Conservation (phyloP, 1,140 invertebrate genomes). For the Papilio machaon region DNA sequence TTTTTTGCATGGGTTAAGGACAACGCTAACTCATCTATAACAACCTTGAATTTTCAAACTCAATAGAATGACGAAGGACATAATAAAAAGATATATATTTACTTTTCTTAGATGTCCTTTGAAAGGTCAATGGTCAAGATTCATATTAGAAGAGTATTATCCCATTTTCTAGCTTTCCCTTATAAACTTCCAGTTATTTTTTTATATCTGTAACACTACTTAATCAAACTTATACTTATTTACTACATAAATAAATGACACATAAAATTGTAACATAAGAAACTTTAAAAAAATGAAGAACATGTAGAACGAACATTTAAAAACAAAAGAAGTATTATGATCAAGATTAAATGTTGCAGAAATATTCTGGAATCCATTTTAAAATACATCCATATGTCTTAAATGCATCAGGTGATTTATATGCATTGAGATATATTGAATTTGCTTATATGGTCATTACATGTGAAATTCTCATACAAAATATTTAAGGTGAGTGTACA, state of each 20-base stretch:
- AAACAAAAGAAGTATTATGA: not conserved
- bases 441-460: slow-evolving; percentile 17
- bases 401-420: slow-evolving; percentile 3
- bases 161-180: too few relatives aligned
- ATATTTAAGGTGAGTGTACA: slow-evolving; percentile 19
- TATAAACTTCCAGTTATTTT: too few relatives aligned
- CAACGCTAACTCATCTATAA: not conserved
- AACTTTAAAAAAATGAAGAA: not conserved
- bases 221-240: too few relatives aligned
- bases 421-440: slow-evolving; percentile 12
- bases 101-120: too few relatives aligned
- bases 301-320: not conserved
- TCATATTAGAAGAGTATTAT: too few relatives aligned
- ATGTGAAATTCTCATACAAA: slow-evolving; percentile 4
- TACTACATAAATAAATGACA: too few relatives aligned
- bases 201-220: too few relatives aligned
- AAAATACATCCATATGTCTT: not conserved
- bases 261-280: too few relatives aligned
- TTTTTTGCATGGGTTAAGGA: not conserved
- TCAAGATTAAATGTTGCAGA: not conserved
- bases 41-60: too few relatives aligned
- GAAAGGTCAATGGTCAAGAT: too few relatives aligned
- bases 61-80: too few relatives aligned
- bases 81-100: too few relatives aligned
- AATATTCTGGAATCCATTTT: not conserved